A percentile compares a stretch with the other conserved stretches of the same genome.
phyloP scores from a whole-genome alignment of 2,797 vertebrate species.

The Gephyroberyx darwinii region DNA sequence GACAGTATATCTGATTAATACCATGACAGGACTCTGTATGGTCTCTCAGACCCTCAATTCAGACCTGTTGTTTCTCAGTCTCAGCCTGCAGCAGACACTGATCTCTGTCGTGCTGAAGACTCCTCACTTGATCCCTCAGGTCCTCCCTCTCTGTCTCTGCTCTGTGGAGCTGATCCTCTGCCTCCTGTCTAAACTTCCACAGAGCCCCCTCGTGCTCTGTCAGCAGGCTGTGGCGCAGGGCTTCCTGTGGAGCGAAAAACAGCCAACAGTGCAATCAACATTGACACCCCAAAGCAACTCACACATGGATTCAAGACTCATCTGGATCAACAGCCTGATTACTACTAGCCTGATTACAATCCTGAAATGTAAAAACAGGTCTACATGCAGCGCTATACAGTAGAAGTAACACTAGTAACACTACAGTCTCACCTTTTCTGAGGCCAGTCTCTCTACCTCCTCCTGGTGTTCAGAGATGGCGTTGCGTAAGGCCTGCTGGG shows the following conservation, averaged over 20 bases:
- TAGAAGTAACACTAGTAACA: not conserved
- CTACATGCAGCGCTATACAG: not conserved
- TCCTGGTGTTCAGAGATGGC: constrained; percentile 84
- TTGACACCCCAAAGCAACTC: not conserved
- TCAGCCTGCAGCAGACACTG: constrained; percentile 88
- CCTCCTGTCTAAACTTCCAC: constrained; percentile 79
- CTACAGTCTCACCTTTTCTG: constrained; percentile 83
- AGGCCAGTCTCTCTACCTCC: constrained; percentile 83
- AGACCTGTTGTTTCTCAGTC: constrained; percentile 91
- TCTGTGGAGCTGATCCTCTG: constrained; percentile 83
- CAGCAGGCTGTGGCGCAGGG: constrained; percentile 79
- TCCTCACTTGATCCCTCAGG: constrained; percentile 83
- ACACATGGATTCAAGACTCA: not conserved
- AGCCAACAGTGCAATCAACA: not conserved
- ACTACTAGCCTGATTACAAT: not conserved
- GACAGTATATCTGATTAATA: not conserved
- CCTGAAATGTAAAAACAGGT: not conserved
- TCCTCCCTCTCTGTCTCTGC: constrained; percentile 84
- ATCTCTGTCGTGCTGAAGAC: constrained; percentile 83
- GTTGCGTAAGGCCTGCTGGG: constrained; percentile 80
- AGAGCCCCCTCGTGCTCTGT: constrained; percentile 79
- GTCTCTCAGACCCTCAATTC: constrained; percentile 23
- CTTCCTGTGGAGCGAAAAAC: constrained; percentile 76
- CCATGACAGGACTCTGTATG: not conserved
- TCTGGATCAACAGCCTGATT: not conserved